Evolutionary conservation across 2,113 vertebrate species (phyloP), one percentile per base, ranked within the genome.

Genomic region (Tichodroma muraria): DNA sequence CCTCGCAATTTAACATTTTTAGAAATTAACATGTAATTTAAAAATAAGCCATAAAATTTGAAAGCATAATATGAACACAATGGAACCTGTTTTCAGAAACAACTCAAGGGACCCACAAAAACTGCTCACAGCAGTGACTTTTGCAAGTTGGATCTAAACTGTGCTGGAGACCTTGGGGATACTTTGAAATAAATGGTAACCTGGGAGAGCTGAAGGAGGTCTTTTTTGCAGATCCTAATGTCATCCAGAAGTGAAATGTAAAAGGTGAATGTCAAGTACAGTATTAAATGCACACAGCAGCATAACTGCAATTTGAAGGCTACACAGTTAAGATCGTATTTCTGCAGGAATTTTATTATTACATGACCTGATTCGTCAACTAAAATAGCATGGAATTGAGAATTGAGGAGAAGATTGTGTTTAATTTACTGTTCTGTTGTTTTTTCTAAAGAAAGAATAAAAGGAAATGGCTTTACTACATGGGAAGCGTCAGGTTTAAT

Each of bases 1-100:
- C 57, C 68, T 91, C 4, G 1, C 86, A 85, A 93, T 88, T 95
- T 90, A 93, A 88, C 86, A 52, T 95, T 95, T 97, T 89, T 73
- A 89, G 90, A 97, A 97, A 96, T 92, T 94, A 97, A 88, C 94
- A 82, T 96, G 85, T 90, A 94, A 86, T 97, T 97, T 88, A 37
- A 95, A 97, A 96, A 95, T 38, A 61, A 77, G 80, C 93, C 87
- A 91, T 95, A 97, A 96, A 88, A 89, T 92, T 85, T 94, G 71
- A 88, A 90, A 90, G 85, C 80, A 16, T 95, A 90, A 92, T 90
- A 49, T 3, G 69, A 79, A 81, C 88, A 96, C 94, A 95, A 65
- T 94, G 85, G 80, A 94, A 89, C 90, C 77, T 94, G 86, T 95
- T 90, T 96, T 96, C 57, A 35, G 93, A 79, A 91, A 76, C 17